Evolutionary conservation across 2,797 vertebrate genomes (phyloP), one percentile per base, ranked within the genome.

Genomic region (Atherinosoma microstoma): DNA sequence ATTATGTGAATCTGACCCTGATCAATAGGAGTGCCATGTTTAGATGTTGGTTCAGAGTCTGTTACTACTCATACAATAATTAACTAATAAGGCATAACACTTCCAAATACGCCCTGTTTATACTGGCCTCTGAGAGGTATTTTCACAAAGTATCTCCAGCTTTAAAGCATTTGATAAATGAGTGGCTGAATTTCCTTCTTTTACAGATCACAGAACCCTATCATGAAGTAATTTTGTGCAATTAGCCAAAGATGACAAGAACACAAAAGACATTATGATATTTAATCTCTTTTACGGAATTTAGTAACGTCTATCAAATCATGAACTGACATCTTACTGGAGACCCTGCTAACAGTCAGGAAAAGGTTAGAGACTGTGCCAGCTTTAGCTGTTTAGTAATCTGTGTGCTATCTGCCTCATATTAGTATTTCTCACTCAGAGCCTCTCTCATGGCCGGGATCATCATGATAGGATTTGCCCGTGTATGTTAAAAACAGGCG

Each of bases 211-310:
- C 67, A 74, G 73, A 70, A 71, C 79, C 53, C 72, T 51, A 70
- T 85, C 86, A 86, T 92, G 90, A 94, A 92, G 91, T 92, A 92
- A 94, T 90, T 80, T 83, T 34, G 42, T 30, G 82, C 89, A 94
- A 94, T 94, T 93, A 93, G 74, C 81, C 76, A 77, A 83, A 87
- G 79, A 91, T 83, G 90, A 91, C 89, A 87, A 87, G 73, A 89
- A 88, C 85, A 87, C 79, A 87, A 91, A 92, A 90, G 80, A 80
- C 84, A 83, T 91, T 87, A 88, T 84, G 86, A 69, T 73, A 64
- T 87, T 85, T 90, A 89, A 92, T 93, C 87, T 90, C 76, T 89
- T 89, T 87, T 83, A 73, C 77, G 81, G 80, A 79, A 83, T 86
- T 79, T 76, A 77, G 68, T 47, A 73, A 85, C 82, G 66, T 85